Base-by-base conservation (phyloP, 2,113 vertebrate genomes). In the Xenopus laevis region DNA sequence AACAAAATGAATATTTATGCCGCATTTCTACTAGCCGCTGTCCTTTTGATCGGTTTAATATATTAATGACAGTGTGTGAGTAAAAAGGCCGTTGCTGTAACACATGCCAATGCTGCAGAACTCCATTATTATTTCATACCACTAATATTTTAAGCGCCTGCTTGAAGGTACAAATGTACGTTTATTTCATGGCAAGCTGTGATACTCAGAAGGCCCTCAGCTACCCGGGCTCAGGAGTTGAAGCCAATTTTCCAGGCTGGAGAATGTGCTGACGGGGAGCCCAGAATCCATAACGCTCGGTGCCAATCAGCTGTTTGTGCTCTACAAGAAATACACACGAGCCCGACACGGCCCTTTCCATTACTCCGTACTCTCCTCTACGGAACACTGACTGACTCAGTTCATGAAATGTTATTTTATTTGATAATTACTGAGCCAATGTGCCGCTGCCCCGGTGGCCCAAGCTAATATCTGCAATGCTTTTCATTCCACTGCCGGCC, bases 231-330 rank as follows among this genome's bases (percentile, higher is more conserved):
- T 60, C 10, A 5, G 21, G 20, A 23, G 9, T 60, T 4, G n/a
- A 10, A 12, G 66, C 65, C 58, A 76, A 57, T 69, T 45, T 76
- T 76, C 58, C 47, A n/a, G 20, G 47, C 46, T 63, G 65, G 15
- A 40, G 33, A 55, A 65, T 73, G 10, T 23, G 11, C 45, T 55
- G 58, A 23, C 1, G 18, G 21, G 18, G 21, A 27, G 58, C 58
- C 58, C 21, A 23, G 47, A 40, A 52, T 68, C 23, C 57, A 53
- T 12, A 68, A 45, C 21, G 18, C 13, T 15, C 9, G 1, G 23
- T 63, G 30, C 73, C 73, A 76, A 50, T 50, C 27, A 69, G 46
- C 65, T 10, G 57, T 63, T 75, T 75, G 47, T 55, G 15, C 16
- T 16, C 15, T 50, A 13, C 10, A 4, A 12, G 2, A 13, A 55